Base-by-base conservation (phyloP, 2,113 vertebrate species). In the Cyrtonyx montezumae region DNA sequence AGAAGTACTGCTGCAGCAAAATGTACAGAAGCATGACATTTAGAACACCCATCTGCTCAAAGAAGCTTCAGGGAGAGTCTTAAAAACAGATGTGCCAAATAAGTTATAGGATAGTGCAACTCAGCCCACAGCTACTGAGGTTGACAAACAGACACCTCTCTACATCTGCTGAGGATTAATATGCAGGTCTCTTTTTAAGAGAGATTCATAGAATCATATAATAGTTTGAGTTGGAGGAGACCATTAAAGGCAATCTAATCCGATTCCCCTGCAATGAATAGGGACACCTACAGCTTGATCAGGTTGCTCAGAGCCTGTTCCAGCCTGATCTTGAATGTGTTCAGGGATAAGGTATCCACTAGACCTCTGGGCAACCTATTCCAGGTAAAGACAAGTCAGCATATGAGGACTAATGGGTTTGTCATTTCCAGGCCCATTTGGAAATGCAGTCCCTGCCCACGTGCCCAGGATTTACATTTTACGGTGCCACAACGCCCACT, bases 401-500 rank as follows among this genome's bases (percentile, higher is more conserved):
- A 8, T 25, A 25, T 9, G 1, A 22, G 9, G 62, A 75, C 3
- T 25, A 61, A 30, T 1, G 4, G 11, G 5, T 51, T 65, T 36
- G 45, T 62, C 68, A 19, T 30, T 51, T 19, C 17, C 3, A 25
- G 4, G 8, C 32, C 49, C 49, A 8, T 17, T 32, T 42, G 28
- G 80, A 63, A 90, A 26, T 0, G 19, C 8, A 22, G 86, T 67
- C 40, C 11, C 37, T 5, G 5, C 51, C 46, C 46, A 48, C 51
- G 42, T 5, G 5, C 51, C 46, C 46, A 48, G 59, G 46, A 85
- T 26, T 26, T 11, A 4, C 0, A 0, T 46, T 8, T 14, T 21
- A 36, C 43, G 40, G 21, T 0, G 22, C 10, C 67, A 34, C 65
- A 58, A 26, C 37, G 10, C 26, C n/a, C 66, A 26, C 1, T 28